Evolutionary conservation across 92 coral and sea anemone species (phyloP).

Genomic region (Porites rus): DNA sequence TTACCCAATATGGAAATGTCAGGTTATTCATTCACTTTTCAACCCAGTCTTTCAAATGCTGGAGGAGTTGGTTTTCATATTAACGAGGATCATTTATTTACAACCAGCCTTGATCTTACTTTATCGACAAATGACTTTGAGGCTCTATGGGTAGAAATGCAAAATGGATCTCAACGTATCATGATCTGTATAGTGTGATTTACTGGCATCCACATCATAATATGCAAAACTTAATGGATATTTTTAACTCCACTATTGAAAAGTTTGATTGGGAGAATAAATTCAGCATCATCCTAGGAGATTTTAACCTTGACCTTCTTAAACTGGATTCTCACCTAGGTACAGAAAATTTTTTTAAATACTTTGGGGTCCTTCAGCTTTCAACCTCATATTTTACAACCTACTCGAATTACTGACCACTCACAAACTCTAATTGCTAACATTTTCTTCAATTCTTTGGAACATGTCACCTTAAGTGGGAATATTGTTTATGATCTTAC

Average conservation of each 20-base stretch:
- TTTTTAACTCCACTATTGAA: slow-evolving; percentile 1
- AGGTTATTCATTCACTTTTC: no score
- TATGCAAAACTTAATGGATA: background rate
- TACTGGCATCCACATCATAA: background rate
- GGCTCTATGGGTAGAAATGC: no score
- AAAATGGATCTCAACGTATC: no score
- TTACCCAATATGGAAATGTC: no score
- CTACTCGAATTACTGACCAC: background rate
- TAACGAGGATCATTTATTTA: no score
- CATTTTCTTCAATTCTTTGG: no score
- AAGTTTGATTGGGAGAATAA: background rate
- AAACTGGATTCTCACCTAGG: slow-evolving; percentile 1
- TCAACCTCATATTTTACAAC: slow-evolving; percentile 9
- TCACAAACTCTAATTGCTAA: background rate
- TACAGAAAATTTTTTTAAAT: background rate
- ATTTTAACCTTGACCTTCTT: background rate
- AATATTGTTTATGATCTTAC: no score
- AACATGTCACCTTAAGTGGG: no score
- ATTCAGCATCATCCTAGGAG: background rate
- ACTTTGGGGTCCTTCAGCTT: slow-evolving; percentile 6
- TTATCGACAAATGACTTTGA: no score
- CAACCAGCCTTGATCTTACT: no score
- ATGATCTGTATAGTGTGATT: slow-evolving; percentile 14
- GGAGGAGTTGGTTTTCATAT: no score
- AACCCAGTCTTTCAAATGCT: no score